Evolutionary conservation across 2,888 invertebrate genomes (phyloP), one percentile per base, ranked within the genome.

Genomic region (Melieria omissa): DNA sequence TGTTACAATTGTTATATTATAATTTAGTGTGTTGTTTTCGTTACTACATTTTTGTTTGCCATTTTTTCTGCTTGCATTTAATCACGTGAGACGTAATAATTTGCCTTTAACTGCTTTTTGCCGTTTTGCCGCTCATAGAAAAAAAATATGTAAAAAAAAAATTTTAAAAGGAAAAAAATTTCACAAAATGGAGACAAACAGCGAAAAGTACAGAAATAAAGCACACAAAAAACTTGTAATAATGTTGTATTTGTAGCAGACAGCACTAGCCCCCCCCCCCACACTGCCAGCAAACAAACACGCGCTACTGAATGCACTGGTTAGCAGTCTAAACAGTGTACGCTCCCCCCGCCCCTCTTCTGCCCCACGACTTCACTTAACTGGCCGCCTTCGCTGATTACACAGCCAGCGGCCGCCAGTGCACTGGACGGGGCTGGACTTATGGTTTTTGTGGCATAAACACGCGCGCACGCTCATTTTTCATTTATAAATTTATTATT

Each of bases 401-500:
- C 29, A 29, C 29, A 29, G 29, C 29, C 29, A 29, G 29, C 29
- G 29, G 29, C 29, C 29, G 29, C 29, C 29, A 29, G 29, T 29
- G 29, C 29, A 29, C 29, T 29, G 29, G 29, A 29, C 29, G 2
- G 29, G 29, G 29, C 29, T 29, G 29, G 29, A 29, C 29, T 29
- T 29, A 29, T 29, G 42, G 65, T 41, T 10, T 58, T 64, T 65
- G 70, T 57, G 70, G 65, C 49, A 52, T 58, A 52, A 64, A 45
- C 58, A 64, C 58, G 70, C 65, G 57, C 49, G 58, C 62, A 54
- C 77, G 77, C 78, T 80, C 81, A 82, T 81, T 81, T 81, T 83
- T 82, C 79, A 81, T 82, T 81, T 81, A 81, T 82, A 81, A 82
- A 83, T 81, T 81, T 83, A 81, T 81, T 81, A 81, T 81, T 78